These are phyloP conservation scores for Drosophila niveifrons DNA, from an alignment of 2,888 invertebrate genomes.

Conservation along the genomic window DNA sequence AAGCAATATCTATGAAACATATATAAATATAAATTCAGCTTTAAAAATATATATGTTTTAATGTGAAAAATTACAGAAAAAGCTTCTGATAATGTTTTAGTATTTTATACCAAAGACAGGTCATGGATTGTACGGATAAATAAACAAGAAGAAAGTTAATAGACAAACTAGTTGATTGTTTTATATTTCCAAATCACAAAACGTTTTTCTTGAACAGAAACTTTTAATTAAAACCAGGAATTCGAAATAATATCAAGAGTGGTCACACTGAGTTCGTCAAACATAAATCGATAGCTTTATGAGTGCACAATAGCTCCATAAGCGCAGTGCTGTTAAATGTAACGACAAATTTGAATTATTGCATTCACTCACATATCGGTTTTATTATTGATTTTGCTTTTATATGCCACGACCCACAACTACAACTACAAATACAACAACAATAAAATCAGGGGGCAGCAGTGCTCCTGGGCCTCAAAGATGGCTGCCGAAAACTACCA, in stretches of 20 bases:
- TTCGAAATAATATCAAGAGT: not conserved
- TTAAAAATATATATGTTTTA: too few species aligned
- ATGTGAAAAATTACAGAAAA: too few species aligned
- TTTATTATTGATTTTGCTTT: slow-evolving; percentile 61
- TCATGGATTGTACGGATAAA: too few species aligned
- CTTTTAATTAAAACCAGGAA: too few species aligned
- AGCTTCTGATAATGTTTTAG: too few species aligned
- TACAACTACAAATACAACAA: slow-evolving; percentile 3
- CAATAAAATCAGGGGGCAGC: slow-evolving; percentile 12
- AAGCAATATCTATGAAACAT: too few species aligned
- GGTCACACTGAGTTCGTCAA: slow-evolving; percentile 4
- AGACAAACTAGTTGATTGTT: too few species aligned
- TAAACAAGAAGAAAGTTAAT: too few species aligned
- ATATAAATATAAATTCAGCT: too few species aligned
- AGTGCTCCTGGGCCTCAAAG: slow-evolving; percentile 34
- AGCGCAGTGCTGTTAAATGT: slow-evolving; percentile 39
- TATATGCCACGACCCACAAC: not conserved
- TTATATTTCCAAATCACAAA: too few species aligned
- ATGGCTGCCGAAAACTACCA: slow-evolving; percentile 91
- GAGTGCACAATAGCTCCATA: slow-evolving; percentile 16
- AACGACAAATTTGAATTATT: slow-evolving; percentile 7
- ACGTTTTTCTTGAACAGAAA: too few species aligned
- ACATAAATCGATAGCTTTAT: slow-evolving; percentile 34
- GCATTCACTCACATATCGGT: slow-evolving; percentile 58
- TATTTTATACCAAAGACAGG: too few species aligned